A percentile compares a stretch with the other conserved stretches of the same genome.
Conservation (phyloP, 2,113 vertebrate genomes). For the Vidua macroura region DNA sequence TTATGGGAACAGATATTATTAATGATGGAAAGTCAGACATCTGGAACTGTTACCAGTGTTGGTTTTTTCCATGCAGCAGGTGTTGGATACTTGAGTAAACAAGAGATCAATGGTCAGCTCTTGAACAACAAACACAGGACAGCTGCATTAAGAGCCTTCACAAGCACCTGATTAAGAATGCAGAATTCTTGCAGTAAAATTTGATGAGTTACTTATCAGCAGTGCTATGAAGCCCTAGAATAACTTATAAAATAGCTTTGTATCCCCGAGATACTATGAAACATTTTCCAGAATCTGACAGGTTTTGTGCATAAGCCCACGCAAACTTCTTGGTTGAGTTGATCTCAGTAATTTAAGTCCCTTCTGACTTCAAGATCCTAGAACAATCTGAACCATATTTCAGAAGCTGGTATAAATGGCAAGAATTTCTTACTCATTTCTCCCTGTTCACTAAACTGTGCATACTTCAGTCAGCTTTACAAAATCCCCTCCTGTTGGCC, state of each 20-base stretch:
- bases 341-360: slow-evolving; percentile 52
- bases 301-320: slow-evolving; percentile 49
- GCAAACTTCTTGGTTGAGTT: slow-evolving; percentile 16
- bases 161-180: neutral
- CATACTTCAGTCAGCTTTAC: neutral
- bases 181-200: neutral
- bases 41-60: neutral
- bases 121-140: neutral
- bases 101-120: neutral
- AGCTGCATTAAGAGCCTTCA: neutral
- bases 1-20: neutral
- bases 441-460: neutral
- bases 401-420: slow-evolving; percentile 12
- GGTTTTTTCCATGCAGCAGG: neutral
- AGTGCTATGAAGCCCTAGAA: neutral
- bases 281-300: slow-evolving; percentile 53
- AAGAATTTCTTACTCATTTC: neutral
- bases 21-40: neutral
- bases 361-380: slow-evolving; percentile 32
- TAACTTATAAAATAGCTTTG: slow-evolving; percentile 14
- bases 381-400: slow-evolving; percentile 39
- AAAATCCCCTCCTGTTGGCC: neutral
- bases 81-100: neutral
- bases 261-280: neutral
- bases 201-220: neutral